Base-by-base conservation (phyloP, 2,888 invertebrate species). In the Biston betularia region DNA sequence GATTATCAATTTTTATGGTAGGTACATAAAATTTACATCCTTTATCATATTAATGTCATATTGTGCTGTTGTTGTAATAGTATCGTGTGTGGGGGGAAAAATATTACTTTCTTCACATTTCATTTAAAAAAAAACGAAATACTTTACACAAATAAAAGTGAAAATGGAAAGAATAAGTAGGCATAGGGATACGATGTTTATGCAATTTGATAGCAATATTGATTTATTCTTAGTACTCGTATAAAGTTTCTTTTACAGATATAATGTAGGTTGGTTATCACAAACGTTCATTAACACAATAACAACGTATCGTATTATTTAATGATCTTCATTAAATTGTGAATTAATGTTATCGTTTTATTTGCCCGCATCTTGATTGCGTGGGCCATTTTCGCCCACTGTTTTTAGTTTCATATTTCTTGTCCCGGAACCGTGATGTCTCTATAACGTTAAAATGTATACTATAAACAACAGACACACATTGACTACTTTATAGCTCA, bases 241-340 rank as follows among this genome's bases (percentile, higher is more conserved):
- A 24, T 42, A 42, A 8, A 24, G 12, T 11, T 35, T 52, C 3
- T 52, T 52, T 14, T 35, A 38, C 14, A 35, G 9, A 53, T 54
- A 24, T 54, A 8, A 24, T 24, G 11, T 24, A 54, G 24, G 12
- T 54, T 12, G 40, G 8, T 8, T 48, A 24, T 40, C 42, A 58
- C 33, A 49, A 35, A 33, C 15, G 33, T 48, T 49, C 49, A 58
- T 58, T 58, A 58, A 58, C 24, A 58, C 58, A 58, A 58, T 58
- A 58, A 58, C 49, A 58, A 49, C 49, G 58, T 58, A 58, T 58
- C 49, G 58, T 58, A 50, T 49, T 58, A 58, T 58, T 58, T 58
- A 58, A 58, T 58, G 48, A 40, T 42, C 40, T 58, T 58, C 58
- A 58, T 58, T 58, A 58, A 49, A 58, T 58, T 33, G 40, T 58